A percentile compares a stretch with the other conserved stretches of the same genome.
Conservation (phyloP, 2,888 invertebrate species). For the Agrypnus murinus region DNA sequence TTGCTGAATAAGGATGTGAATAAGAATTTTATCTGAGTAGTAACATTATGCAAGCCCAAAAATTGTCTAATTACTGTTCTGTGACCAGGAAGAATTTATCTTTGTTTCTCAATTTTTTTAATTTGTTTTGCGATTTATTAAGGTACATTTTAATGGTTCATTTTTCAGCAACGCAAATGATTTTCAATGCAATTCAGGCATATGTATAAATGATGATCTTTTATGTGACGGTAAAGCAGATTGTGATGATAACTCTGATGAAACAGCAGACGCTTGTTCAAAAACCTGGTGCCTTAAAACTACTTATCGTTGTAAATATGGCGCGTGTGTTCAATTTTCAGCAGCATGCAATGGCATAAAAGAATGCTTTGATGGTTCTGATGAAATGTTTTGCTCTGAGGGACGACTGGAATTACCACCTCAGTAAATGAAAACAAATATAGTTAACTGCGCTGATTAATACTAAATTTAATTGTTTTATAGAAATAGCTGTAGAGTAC, state of each 20-base stretch:
- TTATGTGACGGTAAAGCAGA: conserved; percentile 71
- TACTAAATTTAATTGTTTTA: neutral
- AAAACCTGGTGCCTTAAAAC: conserved; percentile 48
- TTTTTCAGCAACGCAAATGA: neutral
- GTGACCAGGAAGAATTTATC: no score
- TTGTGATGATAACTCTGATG: conserved; percentile 71
- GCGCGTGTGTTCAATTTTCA: conserved; percentile 69
- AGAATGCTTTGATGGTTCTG: conserved; percentile 68
- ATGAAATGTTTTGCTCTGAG: conserved; percentile 11
- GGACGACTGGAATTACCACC: neutral
- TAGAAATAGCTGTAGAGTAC: conserved; percentile 48
- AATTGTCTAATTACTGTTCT: no score
- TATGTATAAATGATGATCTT: conserved; percentile 67
- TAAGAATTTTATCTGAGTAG: no score
- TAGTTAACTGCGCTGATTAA: neutral
- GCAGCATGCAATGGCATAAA: conserved; percentile 70
- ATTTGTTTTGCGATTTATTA: no score
- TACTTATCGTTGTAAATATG: conserved; percentile 64
- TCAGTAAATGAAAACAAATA: neutral
- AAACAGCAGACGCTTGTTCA: conserved; percentile 61
- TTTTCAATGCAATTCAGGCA: conserved; percentile 61
- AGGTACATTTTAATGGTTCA: no score
- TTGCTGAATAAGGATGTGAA: no score
- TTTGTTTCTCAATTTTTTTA: no score
- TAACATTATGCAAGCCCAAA: no score